Percentiles rank a stretch among this genome's conserved stretches.
phyloP scores from a whole-genome alignment of 2,888 invertebrate genomes.

The Xestia sexstrigata region DNA sequence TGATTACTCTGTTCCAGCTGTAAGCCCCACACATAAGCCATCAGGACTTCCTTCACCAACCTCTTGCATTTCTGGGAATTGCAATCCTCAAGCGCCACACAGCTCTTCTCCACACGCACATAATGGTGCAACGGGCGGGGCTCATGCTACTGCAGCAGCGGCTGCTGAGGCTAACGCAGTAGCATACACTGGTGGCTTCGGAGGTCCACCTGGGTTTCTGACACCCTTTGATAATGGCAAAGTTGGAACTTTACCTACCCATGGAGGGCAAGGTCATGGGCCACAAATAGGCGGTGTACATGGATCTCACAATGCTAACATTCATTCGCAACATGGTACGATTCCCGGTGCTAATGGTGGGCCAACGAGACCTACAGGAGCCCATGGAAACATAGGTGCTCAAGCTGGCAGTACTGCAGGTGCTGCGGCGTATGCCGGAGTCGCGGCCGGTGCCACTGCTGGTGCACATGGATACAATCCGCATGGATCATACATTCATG shows the following conservation, averaged over 20 bases:
- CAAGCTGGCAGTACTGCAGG: conserved; percentile 61
- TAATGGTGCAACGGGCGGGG: conserved; percentile 44
- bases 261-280: conserved; percentile 47
- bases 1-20: conserved; percentile 62
- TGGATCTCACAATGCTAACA: conserved; percentile 48
- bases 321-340: conserved; percentile 38
- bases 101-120: conserved; percentile 23
- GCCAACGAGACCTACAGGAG: conserved; percentile 26
- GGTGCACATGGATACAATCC: conserved; percentile 65
- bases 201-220: conserved; percentile 85
- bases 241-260: conserved; percentile 48
- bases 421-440: conserved; percentile 73
- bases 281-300: conserved; percentile 52
- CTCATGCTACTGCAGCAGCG: conserved; percentile 66
- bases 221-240: conserved; percentile 82
- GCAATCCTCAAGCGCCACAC: conserved; percentile 47
- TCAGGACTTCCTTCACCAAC: conserved; percentile 44
- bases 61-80: conserved; percentile 67
- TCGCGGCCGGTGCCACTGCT: conserved; percentile 72
- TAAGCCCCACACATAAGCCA: conserved; percentile 40
- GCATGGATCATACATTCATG: conserved; percentile 50
- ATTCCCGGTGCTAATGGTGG: conserved; percentile 18
- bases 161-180: conserved; percentile 75
- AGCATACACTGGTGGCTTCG: conserved; percentile 84
- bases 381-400: conserved; percentile 49